Evolutionary conservation across 2,888 invertebrate species (phyloP).

Genomic region (Sesamia inferens): DNA sequence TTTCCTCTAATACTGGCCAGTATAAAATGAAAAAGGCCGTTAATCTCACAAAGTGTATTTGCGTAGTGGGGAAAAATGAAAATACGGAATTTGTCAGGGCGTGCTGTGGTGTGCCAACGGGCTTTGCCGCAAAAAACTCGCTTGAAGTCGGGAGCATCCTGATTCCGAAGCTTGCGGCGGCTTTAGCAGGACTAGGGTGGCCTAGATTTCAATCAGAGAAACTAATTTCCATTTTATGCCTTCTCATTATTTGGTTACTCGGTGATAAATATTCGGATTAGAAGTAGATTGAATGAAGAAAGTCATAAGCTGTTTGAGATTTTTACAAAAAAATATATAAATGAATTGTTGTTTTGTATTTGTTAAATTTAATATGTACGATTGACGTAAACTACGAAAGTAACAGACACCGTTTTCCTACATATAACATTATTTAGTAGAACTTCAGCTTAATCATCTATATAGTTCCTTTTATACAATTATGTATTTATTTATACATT

Average conservation of each 20-base stretch:
- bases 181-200: constrained; percentile 57
- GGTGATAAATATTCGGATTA: constrained; percentile 13
- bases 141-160: constrained; percentile 69
- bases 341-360: neutral
- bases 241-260: constrained; percentile 30
- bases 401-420: too few species aligned
- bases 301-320: neutral
- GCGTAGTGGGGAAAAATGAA: constrained; percentile 62
- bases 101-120: constrained; percentile 73
- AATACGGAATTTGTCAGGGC: constrained; percentile 66
- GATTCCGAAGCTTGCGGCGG: constrained; percentile 74
- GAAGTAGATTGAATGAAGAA: neutral
- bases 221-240: constrained; percentile 52
- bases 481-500: constrained; percentile 26
- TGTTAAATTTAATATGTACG: neutral
- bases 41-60: constrained; percentile 67
- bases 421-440: neutral
- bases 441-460: constrained; percentile 2
- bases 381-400: neutral
- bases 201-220: constrained; percentile 60
- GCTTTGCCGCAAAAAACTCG: constrained; percentile 72
- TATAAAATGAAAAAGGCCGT: constrained; percentile 63
- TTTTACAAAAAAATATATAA: neutral
- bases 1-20: constrained; percentile 42
- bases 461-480: neutral